Evolutionary conservation across 2,113 vertebrate genomes (phyloP).

Genomic region (Sialia sialis): DNA sequence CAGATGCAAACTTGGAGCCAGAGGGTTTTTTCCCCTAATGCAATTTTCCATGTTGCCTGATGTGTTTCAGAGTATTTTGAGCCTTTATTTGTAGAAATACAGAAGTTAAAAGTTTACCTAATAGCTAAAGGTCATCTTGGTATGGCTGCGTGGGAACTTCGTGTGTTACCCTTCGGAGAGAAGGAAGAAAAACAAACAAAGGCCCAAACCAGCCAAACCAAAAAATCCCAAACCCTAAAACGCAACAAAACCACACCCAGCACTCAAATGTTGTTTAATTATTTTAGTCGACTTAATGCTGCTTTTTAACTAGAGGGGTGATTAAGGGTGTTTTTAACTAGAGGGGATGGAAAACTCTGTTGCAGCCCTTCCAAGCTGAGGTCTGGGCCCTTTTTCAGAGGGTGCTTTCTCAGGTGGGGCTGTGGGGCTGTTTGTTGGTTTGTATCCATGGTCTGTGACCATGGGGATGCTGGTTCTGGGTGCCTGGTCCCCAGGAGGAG

Average conservation of each 20-base stretch:
- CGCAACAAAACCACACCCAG: neutral
- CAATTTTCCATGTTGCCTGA: neutral
- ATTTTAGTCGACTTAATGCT: neutral
- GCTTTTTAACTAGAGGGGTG: neutral
- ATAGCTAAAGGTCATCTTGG: neutral
- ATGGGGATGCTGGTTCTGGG: neutral
- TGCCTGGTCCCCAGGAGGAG: neutral
- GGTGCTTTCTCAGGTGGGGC: neutral
- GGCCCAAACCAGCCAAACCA: neutral
- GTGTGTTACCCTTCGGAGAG: neutral
- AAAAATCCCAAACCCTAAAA: neutral
- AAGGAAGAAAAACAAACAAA: neutral
- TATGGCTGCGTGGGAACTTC: neutral
- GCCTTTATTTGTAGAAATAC: neutral
- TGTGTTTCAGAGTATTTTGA: neutral
- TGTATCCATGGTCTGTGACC: neutral
- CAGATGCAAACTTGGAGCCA: neutral
- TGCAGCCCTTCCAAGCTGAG: too few species aligned
- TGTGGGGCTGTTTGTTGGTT: neutral
- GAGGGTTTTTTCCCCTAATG: neutral
- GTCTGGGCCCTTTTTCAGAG: too few species aligned
- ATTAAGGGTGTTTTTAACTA: neutral
- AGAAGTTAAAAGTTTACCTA: neutral
- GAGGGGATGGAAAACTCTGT: fast-evolving
- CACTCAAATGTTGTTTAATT: neutral